Conservation (phyloP, 2,113 vertebrate genomes). For the Polypterus senegalus region DNA sequence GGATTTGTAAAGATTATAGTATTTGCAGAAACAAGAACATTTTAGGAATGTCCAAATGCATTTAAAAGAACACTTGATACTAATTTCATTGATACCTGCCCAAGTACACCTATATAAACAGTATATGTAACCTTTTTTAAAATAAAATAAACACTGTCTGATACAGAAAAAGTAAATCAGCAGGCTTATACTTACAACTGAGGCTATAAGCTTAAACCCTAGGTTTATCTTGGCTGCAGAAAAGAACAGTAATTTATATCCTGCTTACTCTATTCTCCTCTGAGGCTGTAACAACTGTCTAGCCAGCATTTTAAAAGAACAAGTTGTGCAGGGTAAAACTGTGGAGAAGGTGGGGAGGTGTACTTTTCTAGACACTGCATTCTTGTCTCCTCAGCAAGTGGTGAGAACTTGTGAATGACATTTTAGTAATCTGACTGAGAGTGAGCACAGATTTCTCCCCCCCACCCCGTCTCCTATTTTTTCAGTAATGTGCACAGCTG, state of each 20-base stretch:
- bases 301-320: slow-evolving; percentile 49
- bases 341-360: slow-evolving; percentile 15
- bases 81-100: too few species aligned
- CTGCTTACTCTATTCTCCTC: slow-evolving; percentile 33
- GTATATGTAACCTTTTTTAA: too few species aligned
- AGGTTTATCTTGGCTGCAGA: slow-evolving; percentile 58
- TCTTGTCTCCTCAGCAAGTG: slow-evolving; percentile 27
- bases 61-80: too few species aligned
- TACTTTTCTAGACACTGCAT: slow-evolving; percentile 8
- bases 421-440: slow-evolving; percentile 28
- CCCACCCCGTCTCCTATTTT: slow-evolving; percentile 2
- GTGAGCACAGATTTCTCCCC: slow-evolving; percentile 8
- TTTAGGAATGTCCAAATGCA: too few species aligned
- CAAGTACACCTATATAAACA: too few species aligned
- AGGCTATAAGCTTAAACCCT: slow-evolving; percentile 44
- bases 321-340: neutral
- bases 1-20: too few species aligned
- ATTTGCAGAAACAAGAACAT: too few species aligned
- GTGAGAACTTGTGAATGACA: slow-evolving; percentile 27
- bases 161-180: neutral
- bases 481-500: slow-evolving; percentile 1
- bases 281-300: slow-evolving; percentile 51
- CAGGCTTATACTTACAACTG: slow-evolving; percentile 24
- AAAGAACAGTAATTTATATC: slow-evolving; percentile 53
- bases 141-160: too few species aligned